Conservation (phyloP, 1,140 invertebrate genomes). For the Pemphigus obesinymphae region DNA sequence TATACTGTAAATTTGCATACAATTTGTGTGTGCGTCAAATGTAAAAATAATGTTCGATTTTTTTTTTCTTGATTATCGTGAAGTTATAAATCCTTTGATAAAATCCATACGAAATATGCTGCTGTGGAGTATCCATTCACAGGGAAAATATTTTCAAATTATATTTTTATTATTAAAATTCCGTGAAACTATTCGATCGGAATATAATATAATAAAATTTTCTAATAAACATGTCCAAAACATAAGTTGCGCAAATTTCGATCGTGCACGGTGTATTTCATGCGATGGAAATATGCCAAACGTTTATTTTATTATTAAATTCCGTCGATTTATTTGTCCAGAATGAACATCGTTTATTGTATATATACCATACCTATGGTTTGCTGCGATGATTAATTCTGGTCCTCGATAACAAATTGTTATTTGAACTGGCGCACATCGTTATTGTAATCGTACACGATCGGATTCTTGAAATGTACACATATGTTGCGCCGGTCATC, state of each 20-base stretch:
- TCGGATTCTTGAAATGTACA: background rate
- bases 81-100: too few relatives aligned
- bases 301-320: conserved; percentile 18
- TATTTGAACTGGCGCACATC: too few relatives aligned
- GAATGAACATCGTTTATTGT: background rate
- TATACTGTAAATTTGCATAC: too few relatives aligned
- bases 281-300: background rate
- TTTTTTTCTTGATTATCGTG: too few relatives aligned
- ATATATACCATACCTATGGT: too few relatives aligned
- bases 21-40: too few relatives aligned
- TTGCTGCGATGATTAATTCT: background rate
- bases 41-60: too few relatives aligned
- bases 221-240: background rate
- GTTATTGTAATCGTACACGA: background rate
- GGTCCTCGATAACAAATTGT: background rate
- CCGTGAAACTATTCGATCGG: background rate
- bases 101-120: too few relatives aligned
- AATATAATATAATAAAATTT: too few relatives aligned
- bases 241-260: background rate
- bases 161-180: background rate
- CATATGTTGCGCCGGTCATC: too few relatives aligned
- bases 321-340: background rate
- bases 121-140: background rate
- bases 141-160: background rate
- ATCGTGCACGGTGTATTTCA: background rate